A percentile compares a stretch with the other conserved stretches of the same genome.
These are phyloP conservation scores for Nibea coibor DNA, from an alignment of 2,113 vertebrate genomes.

Conservation along the genomic window DNA sequence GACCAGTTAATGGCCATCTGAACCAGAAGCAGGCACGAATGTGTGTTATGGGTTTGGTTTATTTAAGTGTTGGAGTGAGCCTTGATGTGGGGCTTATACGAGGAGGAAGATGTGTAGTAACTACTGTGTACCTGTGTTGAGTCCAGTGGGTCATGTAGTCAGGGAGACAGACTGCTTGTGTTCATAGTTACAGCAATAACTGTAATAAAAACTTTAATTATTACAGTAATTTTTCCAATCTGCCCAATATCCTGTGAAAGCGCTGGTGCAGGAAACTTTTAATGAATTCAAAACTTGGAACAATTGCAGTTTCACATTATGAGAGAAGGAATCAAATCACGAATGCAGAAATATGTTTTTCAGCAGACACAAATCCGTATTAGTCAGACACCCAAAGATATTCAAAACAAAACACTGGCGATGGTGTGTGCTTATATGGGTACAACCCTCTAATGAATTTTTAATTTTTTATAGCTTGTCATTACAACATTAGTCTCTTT, in stretches of 20 bases:
- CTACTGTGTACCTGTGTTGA: neutral
- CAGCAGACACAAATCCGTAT: neutral
- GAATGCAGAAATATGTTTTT: neutral
- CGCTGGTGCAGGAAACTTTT: neutral
- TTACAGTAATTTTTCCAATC: neutral
- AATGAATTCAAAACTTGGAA: neutral
- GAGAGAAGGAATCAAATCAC: neutral
- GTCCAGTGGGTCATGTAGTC: neutral
- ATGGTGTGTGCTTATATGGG: neutral
- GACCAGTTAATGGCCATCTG: neutral
- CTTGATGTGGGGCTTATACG: neutral
- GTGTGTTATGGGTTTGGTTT: neutral
- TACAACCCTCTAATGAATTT: neutral
- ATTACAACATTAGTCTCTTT: conserved; percentile 24
- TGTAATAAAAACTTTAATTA: neutral
- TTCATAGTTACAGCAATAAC: conserved; percentile 1
- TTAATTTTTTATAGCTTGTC: conserved; percentile 14
- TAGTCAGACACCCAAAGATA: neutral
- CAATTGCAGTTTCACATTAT: neutral
- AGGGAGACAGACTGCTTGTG: neutral
- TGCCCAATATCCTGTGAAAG: neutral
- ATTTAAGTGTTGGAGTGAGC: neutral
- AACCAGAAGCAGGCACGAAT: neutral
- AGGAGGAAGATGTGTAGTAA: neutral
- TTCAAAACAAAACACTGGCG: neutral